Percentiles rank a stretch among this genome's conserved stretches.
Conservation (phyloP, 1,140 invertebrate species). For the Drosophila navojoa region DNA sequence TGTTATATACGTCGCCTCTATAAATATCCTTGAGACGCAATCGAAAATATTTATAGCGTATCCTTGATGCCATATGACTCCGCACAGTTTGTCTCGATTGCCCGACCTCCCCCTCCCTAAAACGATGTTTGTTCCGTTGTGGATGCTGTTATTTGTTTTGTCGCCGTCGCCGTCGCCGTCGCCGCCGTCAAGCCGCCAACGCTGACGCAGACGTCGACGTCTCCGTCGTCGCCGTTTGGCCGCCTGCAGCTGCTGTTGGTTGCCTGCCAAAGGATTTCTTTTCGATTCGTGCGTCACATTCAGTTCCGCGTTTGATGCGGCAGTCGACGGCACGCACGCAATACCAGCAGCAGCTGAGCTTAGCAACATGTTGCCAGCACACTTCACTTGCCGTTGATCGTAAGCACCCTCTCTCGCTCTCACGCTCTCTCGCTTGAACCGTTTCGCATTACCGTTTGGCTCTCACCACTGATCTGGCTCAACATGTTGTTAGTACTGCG, state of each 20-base stretch:
- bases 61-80: constrained; percentile 35
- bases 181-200: constrained; percentile 27
- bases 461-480: constrained; percentile 37
- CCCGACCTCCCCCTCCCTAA: constrained; percentile 10
- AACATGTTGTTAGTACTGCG: constrained; percentile 33
- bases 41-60: constrained; percentile 39
- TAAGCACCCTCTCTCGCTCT: constrained; percentile 5
- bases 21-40: background rate
- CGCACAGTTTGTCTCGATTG: constrained; percentile 26
- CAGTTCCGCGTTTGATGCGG: constrained; percentile 71
- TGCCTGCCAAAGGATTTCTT: constrained; percentile 65
- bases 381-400: constrained; percentile 38
- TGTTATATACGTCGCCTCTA: background rate
- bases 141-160: constrained; percentile 79
- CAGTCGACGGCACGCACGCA: constrained; percentile 55
- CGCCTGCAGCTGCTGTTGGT: constrained; percentile 28
- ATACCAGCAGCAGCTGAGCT: background rate
- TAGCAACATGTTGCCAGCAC: constrained; percentile 43
- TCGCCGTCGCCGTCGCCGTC: constrained; percentile 48
- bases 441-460: constrained; percentile 9
- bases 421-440: constrained; percentile 16
- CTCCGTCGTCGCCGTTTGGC: constrained; percentile 17
- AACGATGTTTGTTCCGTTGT: constrained; percentile 57
- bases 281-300: constrained; percentile 63
- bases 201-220: constrained; percentile 21